Percentiles rank a stretch among this genome's conserved stretches.
Conservation (phyloP, 2,113 vertebrate genomes). For the Pluvianellus socialis region DNA sequence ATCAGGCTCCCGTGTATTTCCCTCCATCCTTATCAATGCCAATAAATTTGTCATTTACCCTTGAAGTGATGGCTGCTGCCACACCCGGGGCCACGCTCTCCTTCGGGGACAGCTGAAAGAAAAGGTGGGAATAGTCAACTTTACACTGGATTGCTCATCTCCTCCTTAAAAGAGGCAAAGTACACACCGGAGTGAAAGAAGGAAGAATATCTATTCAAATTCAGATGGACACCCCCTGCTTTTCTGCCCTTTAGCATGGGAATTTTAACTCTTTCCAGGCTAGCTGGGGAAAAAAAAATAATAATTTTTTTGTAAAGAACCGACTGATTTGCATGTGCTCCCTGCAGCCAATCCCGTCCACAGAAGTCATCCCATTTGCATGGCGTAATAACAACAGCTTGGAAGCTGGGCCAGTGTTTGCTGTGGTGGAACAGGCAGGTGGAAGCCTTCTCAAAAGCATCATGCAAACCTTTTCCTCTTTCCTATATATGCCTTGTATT, state of each 20-base stretch:
- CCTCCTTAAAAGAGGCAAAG: constrained; percentile 16
- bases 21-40: background rate
- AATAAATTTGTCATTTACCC: constrained; percentile 64
- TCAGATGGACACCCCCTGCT: background rate
- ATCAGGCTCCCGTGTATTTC: background rate
- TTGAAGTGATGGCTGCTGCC: constrained; percentile 61
- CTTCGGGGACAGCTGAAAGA: constrained; percentile 56
- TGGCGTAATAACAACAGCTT: constrained; percentile 67
- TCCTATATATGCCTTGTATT: background rate
- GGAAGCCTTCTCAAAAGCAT: constrained; percentile 44
- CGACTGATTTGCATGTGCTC: constrained; percentile 84
- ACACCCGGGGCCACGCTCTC: constrained; percentile 54
- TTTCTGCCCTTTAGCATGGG: background rate
- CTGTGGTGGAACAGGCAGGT: constrained; percentile 43
- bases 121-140: constrained; percentile 41
- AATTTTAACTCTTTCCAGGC: constrained; percentile 70
- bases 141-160: background rate
- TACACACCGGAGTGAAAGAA: background rate
- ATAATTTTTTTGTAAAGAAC: background rate
- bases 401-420: constrained; percentile 16
- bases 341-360: constrained; percentile 80
- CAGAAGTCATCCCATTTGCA: constrained; percentile 83
- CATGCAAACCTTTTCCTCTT: constrained; percentile 31
- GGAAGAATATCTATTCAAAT: constrained; percentile 70
- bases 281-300: background rate